Base-by-base conservation (phyloP, 2,113 vertebrate species). In the Microcebus griseorufus region DNA sequence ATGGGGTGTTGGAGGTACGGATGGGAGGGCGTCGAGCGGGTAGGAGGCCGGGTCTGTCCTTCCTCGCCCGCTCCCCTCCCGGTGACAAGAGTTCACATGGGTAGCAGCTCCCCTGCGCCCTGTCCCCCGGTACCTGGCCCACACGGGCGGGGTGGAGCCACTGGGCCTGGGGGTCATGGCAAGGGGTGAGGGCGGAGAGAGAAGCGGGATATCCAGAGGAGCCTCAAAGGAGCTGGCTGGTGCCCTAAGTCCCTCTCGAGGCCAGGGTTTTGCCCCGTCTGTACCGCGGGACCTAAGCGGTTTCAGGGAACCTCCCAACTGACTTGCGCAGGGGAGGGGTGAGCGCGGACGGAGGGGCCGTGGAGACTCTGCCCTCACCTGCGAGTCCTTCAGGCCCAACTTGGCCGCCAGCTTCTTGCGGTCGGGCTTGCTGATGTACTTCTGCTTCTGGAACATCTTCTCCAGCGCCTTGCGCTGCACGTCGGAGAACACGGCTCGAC, bases 371-470 rank as follows among this genome's bases (percentile, higher is more conserved):
- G 6, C 10, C 2, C 55, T 88, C 89, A 99, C 99, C 99, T 99
- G 99, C 0, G 99, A 99, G 98, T 99, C 99, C 98, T 99, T 99
- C 32, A 99, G 99, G 51, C 99, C 99, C 93, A 99, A 97, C 97
- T 99, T 99, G 84, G 99, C 98, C 0, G 99, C 99, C 83, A 99
- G 95, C 95, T 99, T 99, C 98, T 99, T 99, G 94, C 99, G 98
- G 83, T 99, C 99, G 0, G 99, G 99, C 98, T 99, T 99, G 98
- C 99, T 99, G 99, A 99, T 99, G 98, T 99, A 99, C 96, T 99
- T 99, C 98, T 99, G 99, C 95, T 99, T 99, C 98, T 99, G 99
- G 97, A 99, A 99, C 98, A 99, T 99, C 98, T 99, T 99, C 98
- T 99, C 99, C 94, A 99, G 98, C 0, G 99, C 99, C 97, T 99